A percentile compares a stretch with the other conserved stretches of the same genome.
phyloP scores from a whole-genome alignment of 2,888 invertebrate species.

The Cheilosia pagana region DNA sequence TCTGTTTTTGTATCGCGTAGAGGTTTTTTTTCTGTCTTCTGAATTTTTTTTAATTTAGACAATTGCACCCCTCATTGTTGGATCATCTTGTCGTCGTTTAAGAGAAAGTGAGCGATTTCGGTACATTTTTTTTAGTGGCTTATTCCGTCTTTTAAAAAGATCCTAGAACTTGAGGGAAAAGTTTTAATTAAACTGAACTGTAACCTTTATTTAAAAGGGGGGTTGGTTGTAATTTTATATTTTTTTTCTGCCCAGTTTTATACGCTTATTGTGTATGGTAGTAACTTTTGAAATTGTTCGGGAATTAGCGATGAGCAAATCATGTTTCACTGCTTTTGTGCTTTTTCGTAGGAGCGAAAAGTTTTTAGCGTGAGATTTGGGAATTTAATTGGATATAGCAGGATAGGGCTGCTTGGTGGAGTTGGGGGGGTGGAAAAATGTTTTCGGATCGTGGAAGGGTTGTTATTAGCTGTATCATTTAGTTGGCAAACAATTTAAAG shows the following conservation, averaged over 20 bases:
- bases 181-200: constrained; percentile 71
- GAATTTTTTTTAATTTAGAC: constrained; percentile 68
- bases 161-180: constrained; percentile 58
- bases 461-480: constrained; percentile 36
- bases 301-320: constrained; percentile 64
- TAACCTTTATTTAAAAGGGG: constrained; percentile 31
- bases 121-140: constrained; percentile 44
- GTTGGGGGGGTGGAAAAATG: too few species aligned
- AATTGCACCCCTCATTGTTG: constrained; percentile 55
- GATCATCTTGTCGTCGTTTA: constrained; percentile 59
- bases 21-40: constrained; percentile 3
- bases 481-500: constrained; percentile 9
- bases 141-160: constrained; percentile 44
- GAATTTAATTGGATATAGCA: constrained; percentile 54
- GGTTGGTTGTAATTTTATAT: constrained; percentile 13
- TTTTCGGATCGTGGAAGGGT: constrained; percentile 25
- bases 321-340: constrained; percentile 43
- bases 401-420: neutral
- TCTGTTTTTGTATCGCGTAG: constrained; percentile 39
- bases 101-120: constrained; percentile 58
- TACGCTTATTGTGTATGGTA: constrained; percentile 14
- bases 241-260: constrained; percentile 9
- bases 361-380: constrained; percentile 54
- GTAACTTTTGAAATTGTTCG: constrained; percentile 61
- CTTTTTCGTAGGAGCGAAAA: constrained; percentile 15